These are phyloP conservation scores for Tiliacea aurago DNA, from an alignment of 2,888 invertebrate species.

Conservation along the genomic window DNA sequence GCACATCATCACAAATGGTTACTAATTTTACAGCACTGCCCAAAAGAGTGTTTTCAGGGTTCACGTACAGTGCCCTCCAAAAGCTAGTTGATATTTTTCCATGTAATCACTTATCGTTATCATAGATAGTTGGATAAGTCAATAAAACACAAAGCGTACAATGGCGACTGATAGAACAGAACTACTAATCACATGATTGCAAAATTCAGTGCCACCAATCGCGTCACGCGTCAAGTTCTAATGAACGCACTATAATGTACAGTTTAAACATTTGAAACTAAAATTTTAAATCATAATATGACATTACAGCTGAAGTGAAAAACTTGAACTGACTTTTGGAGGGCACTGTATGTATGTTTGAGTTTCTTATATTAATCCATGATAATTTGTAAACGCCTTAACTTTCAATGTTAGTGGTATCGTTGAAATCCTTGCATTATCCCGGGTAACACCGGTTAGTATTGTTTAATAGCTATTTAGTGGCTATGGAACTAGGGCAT, in stretches of 20 bases:
- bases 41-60: neutral
- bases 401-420: neutral
- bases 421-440: neutral
- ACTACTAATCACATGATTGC: too few species aligned
- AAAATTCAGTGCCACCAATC: too few species aligned
- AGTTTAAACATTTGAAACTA: neutral
- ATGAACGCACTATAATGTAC: neutral
- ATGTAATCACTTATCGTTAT: neutral
- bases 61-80: neutral
- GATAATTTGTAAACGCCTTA: neutral
- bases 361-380: neutral
- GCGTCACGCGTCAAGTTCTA: too few species aligned
- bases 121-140: too few species aligned
- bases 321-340: neutral
- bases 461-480: too few species aligned
- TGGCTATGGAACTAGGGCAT: neutral
- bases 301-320: neutral
- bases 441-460: neutral
- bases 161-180: too few species aligned
- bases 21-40: neutral
- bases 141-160: too few species aligned
- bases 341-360: neutral
- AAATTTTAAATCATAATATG: neutral
- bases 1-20: constrained; percentile 19
- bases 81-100: neutral